These are phyloP conservation scores for Latrodectus hesperus DNA, from an alignment of 2,888 invertebrate genomes.

Conservation along the genomic window DNA sequence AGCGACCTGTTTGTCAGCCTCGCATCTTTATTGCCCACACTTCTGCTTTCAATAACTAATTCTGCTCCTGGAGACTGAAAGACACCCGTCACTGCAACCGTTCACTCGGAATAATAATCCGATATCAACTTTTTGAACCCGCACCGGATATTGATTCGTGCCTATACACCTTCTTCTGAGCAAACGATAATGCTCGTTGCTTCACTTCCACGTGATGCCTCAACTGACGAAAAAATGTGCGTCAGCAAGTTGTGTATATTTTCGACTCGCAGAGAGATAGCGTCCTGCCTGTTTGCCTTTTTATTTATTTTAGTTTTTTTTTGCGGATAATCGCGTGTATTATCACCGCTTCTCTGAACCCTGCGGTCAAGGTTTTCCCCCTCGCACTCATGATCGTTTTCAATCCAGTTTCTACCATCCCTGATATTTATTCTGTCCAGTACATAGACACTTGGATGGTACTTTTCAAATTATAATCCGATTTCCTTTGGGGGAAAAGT, in stretches of 20 bases:
- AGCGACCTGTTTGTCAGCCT: too few species aligned
- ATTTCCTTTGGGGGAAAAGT: too few species aligned
- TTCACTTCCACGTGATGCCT: conserved; percentile 63
- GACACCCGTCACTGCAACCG: conserved; percentile 23
- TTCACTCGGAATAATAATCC: conserved; percentile 21
- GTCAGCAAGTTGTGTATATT: conserved; percentile 54
- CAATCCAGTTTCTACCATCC: too few species aligned
- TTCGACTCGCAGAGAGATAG: conserved; percentile 36
- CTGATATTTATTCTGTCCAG: too few species aligned
- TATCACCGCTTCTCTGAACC: not conserved
- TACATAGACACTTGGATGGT: too few species aligned
- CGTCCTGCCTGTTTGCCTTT: conserved; percentile 14
- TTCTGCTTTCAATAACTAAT: conserved; percentile 28
- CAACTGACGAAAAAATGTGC: conserved; percentile 24
- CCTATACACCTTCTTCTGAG: conserved; percentile 27
- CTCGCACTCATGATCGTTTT: too few species aligned
- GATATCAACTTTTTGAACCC: conserved; percentile 13
- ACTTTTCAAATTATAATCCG: too few species aligned
- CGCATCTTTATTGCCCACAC: not conserved
- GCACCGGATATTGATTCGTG: conserved; percentile 51
- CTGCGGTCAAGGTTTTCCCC: not conserved
- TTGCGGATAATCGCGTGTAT: not conserved
- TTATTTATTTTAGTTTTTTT: not conserved
- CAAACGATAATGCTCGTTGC: conserved; percentile 32
- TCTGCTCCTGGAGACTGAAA: conserved; percentile 16